These are phyloP conservation scores for Mesorhabditis spiculigera DNA, from an alignment of 2,888 invertebrate genomes.

Conservation along the genomic window DNA sequence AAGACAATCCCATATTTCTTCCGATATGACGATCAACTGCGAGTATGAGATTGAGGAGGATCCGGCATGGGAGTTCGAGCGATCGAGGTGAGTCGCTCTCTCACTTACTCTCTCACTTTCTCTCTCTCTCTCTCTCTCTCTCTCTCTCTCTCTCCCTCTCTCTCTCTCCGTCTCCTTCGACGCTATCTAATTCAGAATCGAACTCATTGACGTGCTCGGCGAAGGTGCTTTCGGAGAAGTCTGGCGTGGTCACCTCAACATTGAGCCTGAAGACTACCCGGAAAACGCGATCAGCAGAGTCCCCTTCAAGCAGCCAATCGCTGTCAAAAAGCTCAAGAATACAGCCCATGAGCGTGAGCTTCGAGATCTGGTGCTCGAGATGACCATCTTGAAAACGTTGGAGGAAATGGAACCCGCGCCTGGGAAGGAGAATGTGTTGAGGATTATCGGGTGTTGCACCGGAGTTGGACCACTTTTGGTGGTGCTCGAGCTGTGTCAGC, in stretches of 20 bases:
- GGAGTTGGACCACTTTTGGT: constrained; percentile 61
- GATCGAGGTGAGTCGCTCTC: constrained; percentile 18
- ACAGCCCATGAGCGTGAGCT: constrained; percentile 94
- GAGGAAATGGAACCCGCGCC: constrained; percentile 70
- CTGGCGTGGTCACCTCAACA: constrained; percentile 70
- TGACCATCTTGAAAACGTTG: constrained; percentile 68
- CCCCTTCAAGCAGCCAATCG: constrained; percentile 68
- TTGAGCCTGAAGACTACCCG: constrained; percentile 64
- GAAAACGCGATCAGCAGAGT: constrained; percentile 46
- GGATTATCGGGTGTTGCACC: constrained; percentile 53
- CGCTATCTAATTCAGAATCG: constrained; percentile 61
- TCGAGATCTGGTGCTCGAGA: constrained; percentile 91
- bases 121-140: constrained; percentile 7
- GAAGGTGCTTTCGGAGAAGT: constrained; percentile 98
- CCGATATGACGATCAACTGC: constrained; percentile 62
- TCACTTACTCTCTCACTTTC: not conserved
- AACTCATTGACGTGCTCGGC: constrained; percentile 79
- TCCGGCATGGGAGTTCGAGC: constrained; percentile 81
- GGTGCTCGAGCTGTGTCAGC: constrained; percentile 64
- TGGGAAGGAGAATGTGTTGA: constrained; percentile 75
- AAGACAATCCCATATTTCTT: constrained; percentile 51
- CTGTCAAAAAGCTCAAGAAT: constrained; percentile 97
- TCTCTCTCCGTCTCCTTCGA: too few relatives aligned
- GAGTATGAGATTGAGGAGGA: constrained; percentile 95
- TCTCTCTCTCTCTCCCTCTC: constrained; percentile 6